Evolutionary conservation across 2,888 invertebrate species (phyloP), one percentile per base, ranked within the genome.

Genomic region (Lydus trimaculatus): DNA sequence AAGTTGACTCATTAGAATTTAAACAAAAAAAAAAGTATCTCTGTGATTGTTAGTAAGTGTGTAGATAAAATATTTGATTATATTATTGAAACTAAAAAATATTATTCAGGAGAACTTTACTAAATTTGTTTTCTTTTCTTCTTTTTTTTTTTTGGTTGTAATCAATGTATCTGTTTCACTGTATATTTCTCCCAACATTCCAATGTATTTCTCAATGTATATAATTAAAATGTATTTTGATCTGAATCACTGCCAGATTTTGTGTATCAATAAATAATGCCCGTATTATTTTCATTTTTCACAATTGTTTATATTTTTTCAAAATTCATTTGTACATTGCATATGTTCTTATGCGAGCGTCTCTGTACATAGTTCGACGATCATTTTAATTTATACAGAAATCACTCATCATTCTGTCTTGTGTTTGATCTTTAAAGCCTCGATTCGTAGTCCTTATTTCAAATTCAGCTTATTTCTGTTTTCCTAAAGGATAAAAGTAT

Each of bases 1-100:
- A 67, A 71, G 64, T 70, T 71, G 61, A 70, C 67, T 71, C 63
- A 43, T 43, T 73, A 72, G 72, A 73, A 72, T 73, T 73, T 75
- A 72, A 76, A 75, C 74, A 76, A 78, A 75, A 76, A 72, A 78
- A 76, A 76, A 78, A 80, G 78, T 79, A 79, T 81, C 82, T 83
- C 83, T 83, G 84, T 84, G 83, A 84, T 84, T 83, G 82, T 83
- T 83, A 81, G 76, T 82, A 82, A 79, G 81, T 84, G 82, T 82
- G 78, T 77, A 78, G 73, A 73, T 71, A 71, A 64, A 61, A 58
- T 58, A 63, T 52, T 52, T 20, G 48, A 52, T 52, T 52, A 61
- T 31, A 39, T 61, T 76, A 76, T 71, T 72, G 70, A 72, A 72
- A 73, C 58, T n/a, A 58, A 58, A 48, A 13, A 23, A 39, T 9